Evolutionary conservation across 2,888 invertebrate species (phyloP).

Genomic region (Harpalus rubripes): DNA sequence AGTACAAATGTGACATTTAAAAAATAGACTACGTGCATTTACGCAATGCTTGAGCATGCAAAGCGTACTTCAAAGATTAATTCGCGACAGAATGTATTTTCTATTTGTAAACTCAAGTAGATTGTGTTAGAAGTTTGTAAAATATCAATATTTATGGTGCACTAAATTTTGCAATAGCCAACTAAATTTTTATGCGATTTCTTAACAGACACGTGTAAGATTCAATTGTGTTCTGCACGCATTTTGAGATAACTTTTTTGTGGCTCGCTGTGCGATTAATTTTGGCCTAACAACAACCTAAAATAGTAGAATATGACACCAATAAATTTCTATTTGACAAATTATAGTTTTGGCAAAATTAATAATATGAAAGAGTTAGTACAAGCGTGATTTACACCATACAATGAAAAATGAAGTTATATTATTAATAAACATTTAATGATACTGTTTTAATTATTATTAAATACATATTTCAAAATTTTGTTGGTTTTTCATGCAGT

Average conservation of each 20-base stretch:
- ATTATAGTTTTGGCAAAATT: too few species aligned
- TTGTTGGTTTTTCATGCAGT: too few species aligned
- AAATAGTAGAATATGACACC: too few species aligned
- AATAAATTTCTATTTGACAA: too few species aligned
- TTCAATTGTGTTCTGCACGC: background rate
- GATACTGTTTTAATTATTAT: too few species aligned
- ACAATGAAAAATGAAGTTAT: too few species aligned
- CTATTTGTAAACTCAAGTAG: slow-evolving; percentile 4
- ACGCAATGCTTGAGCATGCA: slow-evolving; percentile 35
- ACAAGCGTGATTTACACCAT: too few species aligned
- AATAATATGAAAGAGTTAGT: too few species aligned
- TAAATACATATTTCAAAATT: too few species aligned
- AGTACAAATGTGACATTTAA: slow-evolving; percentile 49
- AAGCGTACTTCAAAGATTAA: slow-evolving; percentile 7
- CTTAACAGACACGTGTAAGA: slow-evolving; percentile 13
- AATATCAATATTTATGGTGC: slow-evolving; percentile 21
- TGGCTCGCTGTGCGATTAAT: too few species aligned
- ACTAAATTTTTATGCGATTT: slow-evolving; percentile 11
- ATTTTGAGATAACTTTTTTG: background rate
- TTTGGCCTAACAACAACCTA: too few species aligned
- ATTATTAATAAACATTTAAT: too few species aligned
- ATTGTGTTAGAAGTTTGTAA: slow-evolving; percentile 23
- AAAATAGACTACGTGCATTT: slow-evolving; percentile 32
- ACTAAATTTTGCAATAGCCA: slow-evolving; percentile 14
- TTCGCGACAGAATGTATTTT: slow-evolving; percentile 12